These are phyloP conservation scores for Oligia latruncula DNA, from an alignment of 2,888 invertebrate genomes.

Conservation along the genomic window DNA sequence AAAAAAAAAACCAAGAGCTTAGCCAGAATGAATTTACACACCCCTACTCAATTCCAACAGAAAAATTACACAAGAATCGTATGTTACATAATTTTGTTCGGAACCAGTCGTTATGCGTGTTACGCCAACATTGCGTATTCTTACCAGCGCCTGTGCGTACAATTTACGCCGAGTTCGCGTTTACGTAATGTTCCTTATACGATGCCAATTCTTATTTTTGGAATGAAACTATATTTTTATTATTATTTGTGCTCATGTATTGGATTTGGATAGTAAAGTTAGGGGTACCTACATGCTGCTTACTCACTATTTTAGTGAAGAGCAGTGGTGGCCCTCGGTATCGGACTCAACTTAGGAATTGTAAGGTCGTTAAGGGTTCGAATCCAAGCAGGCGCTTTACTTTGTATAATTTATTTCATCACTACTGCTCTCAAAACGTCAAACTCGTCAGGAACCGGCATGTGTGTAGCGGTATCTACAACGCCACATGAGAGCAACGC, in stretches of 20 bases:
- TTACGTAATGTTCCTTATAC: slow-evolving; percentile 48
- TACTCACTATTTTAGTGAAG: background rate
- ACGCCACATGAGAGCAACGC: no score
- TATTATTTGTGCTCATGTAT: slow-evolving; percentile 23
- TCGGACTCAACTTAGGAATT: background rate
- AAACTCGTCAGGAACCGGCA: background rate
- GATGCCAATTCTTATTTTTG: slow-evolving; percentile 51
- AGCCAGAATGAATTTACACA: background rate
- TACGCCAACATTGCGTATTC: slow-evolving; percentile 62
- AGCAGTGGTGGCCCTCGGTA: background rate
- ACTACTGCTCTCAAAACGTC: background rate
- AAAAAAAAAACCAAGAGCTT: background rate
- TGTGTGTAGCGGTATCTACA: background rate
- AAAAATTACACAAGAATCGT: slow-evolving; percentile 46
- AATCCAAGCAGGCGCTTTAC: background rate
- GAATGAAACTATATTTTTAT: slow-evolving; percentile 39
- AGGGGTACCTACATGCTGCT: background rate
- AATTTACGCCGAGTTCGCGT: slow-evolving; percentile 64
- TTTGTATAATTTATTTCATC: background rate
- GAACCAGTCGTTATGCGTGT: slow-evolving; percentile 48
- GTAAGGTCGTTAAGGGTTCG: no score
- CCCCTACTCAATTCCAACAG: slow-evolving; percentile 37
- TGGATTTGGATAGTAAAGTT: slow-evolving; percentile 1
- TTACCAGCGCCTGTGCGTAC: slow-evolving; percentile 42
- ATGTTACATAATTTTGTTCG: slow-evolving; percentile 55